phyloP scores from a whole-genome alignment of 2,113 vertebrate species.

The Globicephala melas region DNA sequence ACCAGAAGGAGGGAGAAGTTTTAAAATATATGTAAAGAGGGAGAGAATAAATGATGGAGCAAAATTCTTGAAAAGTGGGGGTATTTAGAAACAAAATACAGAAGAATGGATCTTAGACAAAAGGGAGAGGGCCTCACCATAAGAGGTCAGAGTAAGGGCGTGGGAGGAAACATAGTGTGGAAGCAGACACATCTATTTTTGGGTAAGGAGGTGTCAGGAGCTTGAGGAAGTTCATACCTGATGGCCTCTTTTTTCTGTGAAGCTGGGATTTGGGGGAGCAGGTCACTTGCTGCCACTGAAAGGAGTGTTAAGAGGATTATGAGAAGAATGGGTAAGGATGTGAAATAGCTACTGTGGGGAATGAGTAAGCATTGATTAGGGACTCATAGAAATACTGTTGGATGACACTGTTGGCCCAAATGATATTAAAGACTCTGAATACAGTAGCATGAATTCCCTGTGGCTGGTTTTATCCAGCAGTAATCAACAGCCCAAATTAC shows the following conservation, averaged over 20 bases:
- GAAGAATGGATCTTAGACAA: neutral
- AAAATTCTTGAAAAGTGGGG: neutral
- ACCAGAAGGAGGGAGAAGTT: neutral
- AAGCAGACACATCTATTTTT: neutral
- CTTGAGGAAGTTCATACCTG: neutral
- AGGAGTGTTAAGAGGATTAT: neutral
- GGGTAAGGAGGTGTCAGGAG: neutral
- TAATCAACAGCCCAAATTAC: neutral
- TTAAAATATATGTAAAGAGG: neutral
- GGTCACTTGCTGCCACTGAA: neutral
- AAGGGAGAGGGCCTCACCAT: neutral
- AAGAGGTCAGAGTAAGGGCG: neutral
- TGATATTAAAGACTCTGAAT: neutral
- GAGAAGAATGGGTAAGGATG: neutral
- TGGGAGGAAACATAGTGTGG: neutral
- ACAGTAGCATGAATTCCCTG: neutral
- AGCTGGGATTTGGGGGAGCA: neutral
- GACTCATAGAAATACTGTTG: neutral
- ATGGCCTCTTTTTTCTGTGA: neutral
- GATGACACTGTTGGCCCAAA: neutral
- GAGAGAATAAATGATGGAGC: neutral
- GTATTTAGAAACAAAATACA: neutral
- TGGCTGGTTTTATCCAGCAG: constrained; percentile 24
- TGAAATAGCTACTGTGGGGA: neutral
- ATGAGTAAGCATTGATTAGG: neutral